A percentile compares a stretch with the other conserved stretches of the same genome.
These are phyloP conservation scores for Mycteria americana DNA, from an alignment of 2,797 vertebrate species.

Conservation along the genomic window DNA sequence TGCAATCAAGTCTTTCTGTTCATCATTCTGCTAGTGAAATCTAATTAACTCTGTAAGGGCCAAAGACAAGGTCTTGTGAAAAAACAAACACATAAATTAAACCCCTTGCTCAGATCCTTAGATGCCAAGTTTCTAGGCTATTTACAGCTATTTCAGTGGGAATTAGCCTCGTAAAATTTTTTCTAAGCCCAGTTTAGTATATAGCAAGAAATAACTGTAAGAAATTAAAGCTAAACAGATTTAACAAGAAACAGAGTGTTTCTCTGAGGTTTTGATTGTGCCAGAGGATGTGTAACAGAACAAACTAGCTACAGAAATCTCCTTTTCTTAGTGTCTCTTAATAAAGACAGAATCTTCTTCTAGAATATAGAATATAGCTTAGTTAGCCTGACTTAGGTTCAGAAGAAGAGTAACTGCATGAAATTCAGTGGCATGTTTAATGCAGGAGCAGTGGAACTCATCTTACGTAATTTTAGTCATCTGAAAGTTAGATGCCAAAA, in stretches of 20 bases:
- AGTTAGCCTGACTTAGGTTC: not conserved
- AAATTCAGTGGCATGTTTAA: not conserved
- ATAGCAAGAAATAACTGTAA: not conserved
- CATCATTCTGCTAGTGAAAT: not conserved
- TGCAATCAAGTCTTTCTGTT: not conserved
- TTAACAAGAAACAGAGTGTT: not conserved
- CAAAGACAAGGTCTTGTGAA: not conserved
- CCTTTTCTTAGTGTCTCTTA: not conserved
- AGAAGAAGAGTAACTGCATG: not conserved
- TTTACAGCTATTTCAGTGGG: not conserved
- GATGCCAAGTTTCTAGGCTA: not conserved
- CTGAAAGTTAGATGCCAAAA: not conserved
- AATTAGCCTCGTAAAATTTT: not conserved
- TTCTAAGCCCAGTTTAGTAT: not conserved
- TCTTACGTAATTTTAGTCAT: not conserved
- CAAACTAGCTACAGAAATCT: not conserved
- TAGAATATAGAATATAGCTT: not conserved
- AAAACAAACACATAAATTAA: not conserved
- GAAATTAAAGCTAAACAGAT: not conserved
- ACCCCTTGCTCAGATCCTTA: not conserved
- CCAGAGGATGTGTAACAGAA: not conserved
- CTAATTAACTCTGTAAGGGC: not conserved
- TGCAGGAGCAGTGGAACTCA: not conserved
- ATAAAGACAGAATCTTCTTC: not conserved
- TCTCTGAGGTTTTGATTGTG: not conserved